Evolutionary conservation across 2,888 invertebrate species (phyloP), one percentile per base, ranked within the genome.

Genomic region (Dasypogon diadema): DNA sequence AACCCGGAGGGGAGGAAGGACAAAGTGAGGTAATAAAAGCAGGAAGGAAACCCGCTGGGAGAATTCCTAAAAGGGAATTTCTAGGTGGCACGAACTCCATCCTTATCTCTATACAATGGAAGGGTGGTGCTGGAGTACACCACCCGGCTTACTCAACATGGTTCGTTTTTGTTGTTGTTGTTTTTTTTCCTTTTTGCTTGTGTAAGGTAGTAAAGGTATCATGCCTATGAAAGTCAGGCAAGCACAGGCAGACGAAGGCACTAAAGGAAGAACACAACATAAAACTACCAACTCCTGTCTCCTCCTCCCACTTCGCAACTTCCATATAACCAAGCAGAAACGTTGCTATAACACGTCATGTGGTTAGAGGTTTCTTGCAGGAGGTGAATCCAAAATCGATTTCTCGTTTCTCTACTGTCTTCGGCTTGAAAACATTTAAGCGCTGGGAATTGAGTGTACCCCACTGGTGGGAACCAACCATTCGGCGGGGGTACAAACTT

Each of bases 231-330:
- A 42, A 37, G 5, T 18, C 18, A 18, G 18, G 1, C 37, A 60
- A 18, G 18, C 18, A 37, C 60, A 60, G 37, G 21, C 60, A 60
- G 60, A 60, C 60, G 60, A 60, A 60, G 21, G 60, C 60, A 60
- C 60, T 60, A 60, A 60, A 60, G 60, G 60, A 60, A 60, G 60
- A 37, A 60, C 34, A 60, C 60, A 37, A 60, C 34, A 60, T 60
- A 60, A 60, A 60, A 12, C n/a, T 14, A 26, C 34, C 16, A 16
- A 58, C 58, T 30, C n/a, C 34, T 34, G 24, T n/a, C 30, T 8
- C 58, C 58, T 18, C 42, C 37, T 37, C 34, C 26, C 18, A 37
- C 6, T 16, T 60, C 60, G 0, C 37, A 30, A 30, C 26, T 58
- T n/a, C 26, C n/a, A 18, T 21, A 58, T 60, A 60, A 60, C 37